A percentile compares a stretch with the other conserved stretches of the same genome.
Conservation (phyloP, 2,797 vertebrate genomes). For the Hirundo rustica region DNA sequence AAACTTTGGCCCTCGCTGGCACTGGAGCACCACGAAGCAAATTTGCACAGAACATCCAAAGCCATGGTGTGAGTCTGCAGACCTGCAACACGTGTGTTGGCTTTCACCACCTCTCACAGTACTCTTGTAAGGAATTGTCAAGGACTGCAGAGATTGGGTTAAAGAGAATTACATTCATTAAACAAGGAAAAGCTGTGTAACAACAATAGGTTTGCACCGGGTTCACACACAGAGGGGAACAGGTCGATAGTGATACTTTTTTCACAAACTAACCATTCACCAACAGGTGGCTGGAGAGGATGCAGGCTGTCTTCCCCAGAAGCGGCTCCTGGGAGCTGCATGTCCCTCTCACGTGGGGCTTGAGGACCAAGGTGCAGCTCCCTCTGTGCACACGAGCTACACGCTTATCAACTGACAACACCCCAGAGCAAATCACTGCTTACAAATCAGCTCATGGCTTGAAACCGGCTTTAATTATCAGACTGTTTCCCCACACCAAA, state of each 20-base stretch:
- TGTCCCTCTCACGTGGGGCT: fast-evolving
- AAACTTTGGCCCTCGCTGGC: fast-evolving
- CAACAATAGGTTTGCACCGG: not conserved
- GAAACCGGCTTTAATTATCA: constrained; percentile 69
- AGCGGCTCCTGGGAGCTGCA: not conserved
- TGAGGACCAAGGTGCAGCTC: not conserved
- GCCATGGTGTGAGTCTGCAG: not conserved
- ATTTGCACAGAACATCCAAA: not conserved
- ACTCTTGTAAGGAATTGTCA: not conserved
- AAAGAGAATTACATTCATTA: not conserved
- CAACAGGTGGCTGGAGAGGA: not conserved
- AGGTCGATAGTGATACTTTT: not conserved
- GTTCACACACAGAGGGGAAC: not conserved
- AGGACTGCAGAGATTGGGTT: not conserved
- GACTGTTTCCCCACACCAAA: constrained; percentile 71
- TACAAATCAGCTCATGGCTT: constrained; percentile 49
- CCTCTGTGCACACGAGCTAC: not conserved
- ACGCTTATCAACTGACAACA: not conserved
- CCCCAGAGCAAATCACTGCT: constrained; percentile 38
- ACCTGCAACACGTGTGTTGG: not conserved
- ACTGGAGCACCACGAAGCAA: not conserved
- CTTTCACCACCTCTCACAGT: not conserved
- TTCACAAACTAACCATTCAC: not conserved
- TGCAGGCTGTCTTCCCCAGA: not conserved
- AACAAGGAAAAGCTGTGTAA: not conserved